Percentiles rank a stretch among this genome's conserved stretches.
These are phyloP conservation scores for Sesia apiformis DNA, from an alignment of 2,888 invertebrate species.

Conservation along the genomic window DNA sequence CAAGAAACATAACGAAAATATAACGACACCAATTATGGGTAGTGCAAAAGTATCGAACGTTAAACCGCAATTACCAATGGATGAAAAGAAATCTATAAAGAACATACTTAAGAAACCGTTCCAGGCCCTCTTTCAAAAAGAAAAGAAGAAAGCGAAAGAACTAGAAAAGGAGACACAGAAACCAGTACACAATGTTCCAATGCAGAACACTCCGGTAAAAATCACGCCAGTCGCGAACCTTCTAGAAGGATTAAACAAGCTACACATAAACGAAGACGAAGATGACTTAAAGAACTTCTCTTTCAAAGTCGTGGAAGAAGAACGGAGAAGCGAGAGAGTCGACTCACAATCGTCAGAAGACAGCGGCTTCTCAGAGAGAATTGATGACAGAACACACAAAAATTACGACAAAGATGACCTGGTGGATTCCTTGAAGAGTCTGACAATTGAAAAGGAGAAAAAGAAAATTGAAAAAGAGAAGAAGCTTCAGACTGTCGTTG, in stretches of 20 bases:
- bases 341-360: slow-evolving; percentile 52
- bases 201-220: slow-evolving; percentile 9
- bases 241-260: slow-evolving; percentile 28
- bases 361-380: slow-evolving; percentile 46
- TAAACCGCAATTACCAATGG: slow-evolving; percentile 33
- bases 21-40: slow-evolving; percentile 32
- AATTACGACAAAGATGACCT: slow-evolving; percentile 13
- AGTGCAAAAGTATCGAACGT: slow-evolving; percentile 30
- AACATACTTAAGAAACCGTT: slow-evolving; percentile 19
- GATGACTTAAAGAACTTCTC: slow-evolving; percentile 41
- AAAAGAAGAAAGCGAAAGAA: slow-evolving; percentile 18
- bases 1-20: slow-evolving; percentile 6
- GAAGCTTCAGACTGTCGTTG: slow-evolving; percentile 23
- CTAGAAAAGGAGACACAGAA: slow-evolving; percentile 20
- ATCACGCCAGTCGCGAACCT: slow-evolving; percentile 21
- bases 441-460: slow-evolving; percentile 16
- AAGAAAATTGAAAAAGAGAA: slow-evolving; percentile 21
- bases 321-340: slow-evolving; percentile 26
- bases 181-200: slow-evolving; percentile 2
- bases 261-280: slow-evolving; percentile 20
- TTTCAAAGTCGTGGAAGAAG: slow-evolving; percentile 33
- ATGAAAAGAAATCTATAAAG: slow-evolving; percentile 36
- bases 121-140: slow-evolving; percentile 17
- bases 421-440: slow-evolving; percentile 16
- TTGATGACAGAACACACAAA: slow-evolving; percentile 17